Conservation (phyloP, 2,113 vertebrate species). For the Burhinus bistriatus region DNA sequence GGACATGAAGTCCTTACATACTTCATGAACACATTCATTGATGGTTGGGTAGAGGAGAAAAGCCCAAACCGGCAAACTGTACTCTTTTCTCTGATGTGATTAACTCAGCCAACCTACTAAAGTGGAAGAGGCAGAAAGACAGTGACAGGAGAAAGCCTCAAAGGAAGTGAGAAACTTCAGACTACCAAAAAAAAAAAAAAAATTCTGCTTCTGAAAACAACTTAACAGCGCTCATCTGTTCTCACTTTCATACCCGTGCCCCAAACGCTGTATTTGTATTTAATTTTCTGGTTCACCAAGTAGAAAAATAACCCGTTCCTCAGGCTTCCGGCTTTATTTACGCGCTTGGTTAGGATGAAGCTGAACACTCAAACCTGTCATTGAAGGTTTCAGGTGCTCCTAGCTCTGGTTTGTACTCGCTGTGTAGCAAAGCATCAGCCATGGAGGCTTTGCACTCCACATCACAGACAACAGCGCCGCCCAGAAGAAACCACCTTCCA, state of each 20-base stretch:
- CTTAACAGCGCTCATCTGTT: background rate
- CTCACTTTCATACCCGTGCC: background rate
- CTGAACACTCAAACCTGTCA: background rate
- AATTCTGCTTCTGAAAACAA: background rate
- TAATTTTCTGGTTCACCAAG: constrained; percentile 17
- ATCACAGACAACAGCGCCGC: background rate
- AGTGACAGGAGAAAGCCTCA: background rate
- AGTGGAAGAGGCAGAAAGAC: background rate
- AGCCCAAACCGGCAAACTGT: background rate
- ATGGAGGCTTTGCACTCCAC: background rate
- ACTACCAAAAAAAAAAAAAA: background rate
- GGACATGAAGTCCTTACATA: background rate
- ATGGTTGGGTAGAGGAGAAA: background rate
- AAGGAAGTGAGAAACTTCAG: background rate
- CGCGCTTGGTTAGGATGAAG: background rate
- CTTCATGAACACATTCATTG: background rate
- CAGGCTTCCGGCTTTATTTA: background rate
- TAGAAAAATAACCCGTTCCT: constrained; percentile 10
- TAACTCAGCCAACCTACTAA: background rate
- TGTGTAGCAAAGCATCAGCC: background rate
- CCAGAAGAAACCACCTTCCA: background rate
- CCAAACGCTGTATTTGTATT: background rate
- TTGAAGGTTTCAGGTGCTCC: background rate
- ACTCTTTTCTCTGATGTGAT: background rate
- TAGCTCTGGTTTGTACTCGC: background rate